Base-by-base conservation (phyloP, 1,140 invertebrate genomes). In the Bilobella aurantiaca region DNA sequence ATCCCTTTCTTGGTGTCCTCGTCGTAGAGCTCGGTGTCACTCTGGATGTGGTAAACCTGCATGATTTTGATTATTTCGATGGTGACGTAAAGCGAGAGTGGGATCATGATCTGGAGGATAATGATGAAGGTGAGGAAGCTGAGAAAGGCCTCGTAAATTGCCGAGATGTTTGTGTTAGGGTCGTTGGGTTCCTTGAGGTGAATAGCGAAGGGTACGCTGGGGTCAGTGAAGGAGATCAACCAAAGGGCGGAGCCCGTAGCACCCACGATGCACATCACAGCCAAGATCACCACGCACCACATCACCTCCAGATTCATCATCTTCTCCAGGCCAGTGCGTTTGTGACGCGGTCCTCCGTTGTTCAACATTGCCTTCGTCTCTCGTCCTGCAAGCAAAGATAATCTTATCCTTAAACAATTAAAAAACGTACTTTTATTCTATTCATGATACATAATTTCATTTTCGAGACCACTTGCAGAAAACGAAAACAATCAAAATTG, bases 331-430 rank as follows among this genome's bases (percentile, higher is more conserved):
- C 87, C 85, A 57, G 93, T 96, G 69, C 92, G 84, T 78, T 98
- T 98, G 78, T 97, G 96, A 69, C 94, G 82, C 65, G 93, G 93
- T 63, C 93, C 93, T 69, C 92, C 90, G 78, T 97, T 98, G 78
- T 97, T 98, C 23, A 98, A 83, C 91, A 98, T 94, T 1, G 94
- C 92, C 80, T 98, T 98, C 1, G 94, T 96, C 81, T 98, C 94
- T 78, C 94, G 92, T 70, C 94, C 90, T 88, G 71, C 31, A 75
- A 67, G 63, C 23, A 69, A 64, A 47, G 25, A 16, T 21, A 58
- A 31, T 58, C 18, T 12, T 42, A 42, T 8, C 34, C n/a, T n/a
- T n/a, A n/a, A n/a, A n/a, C n/a, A n/a, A n/a, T n/a, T n/a, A n/a
- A n/a, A n/a, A n/a, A n/a, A n/a, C n/a, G n/a, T n/a, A n/a, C n/a